Evolutionary conservation across 1,140 invertebrate species (phyloP), one percentile per base, ranked within the genome.

Genomic region (Trypoxylus dichotomus): DNA sequence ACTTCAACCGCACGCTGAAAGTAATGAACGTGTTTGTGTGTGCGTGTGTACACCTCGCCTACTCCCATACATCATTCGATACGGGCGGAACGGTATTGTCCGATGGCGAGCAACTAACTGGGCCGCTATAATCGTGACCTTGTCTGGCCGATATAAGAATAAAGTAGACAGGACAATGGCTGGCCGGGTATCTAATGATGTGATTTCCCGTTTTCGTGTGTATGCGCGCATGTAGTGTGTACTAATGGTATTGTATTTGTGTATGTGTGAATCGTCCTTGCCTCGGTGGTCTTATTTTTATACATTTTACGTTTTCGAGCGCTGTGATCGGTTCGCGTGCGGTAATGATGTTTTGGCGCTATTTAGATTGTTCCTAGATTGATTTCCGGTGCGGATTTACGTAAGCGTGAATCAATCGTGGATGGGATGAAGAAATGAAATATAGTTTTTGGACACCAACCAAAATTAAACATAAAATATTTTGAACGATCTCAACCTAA

Each of bases 141-240:
- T 79, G 78, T 79, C 75, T 79, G 76, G 68, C 27, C 42, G 75
- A 74, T 72, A 60, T 74, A 78, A 79, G 60, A 79, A 73, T 75
- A 79, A 79, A 78, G 63, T 54, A 68, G 60, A 75, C 74, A 68
- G 77, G 75, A 78, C 77, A 78, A 78, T 78, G 77, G 72, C 75
- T 41, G 32, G 42, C 37, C 42, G 73, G 32, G 73, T 74, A 74
- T 74, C 60, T 68, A 68, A 68, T 68, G 60, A 68, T 68, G 60
- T 68, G 60, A 68, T 68, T 68, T 68, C 60, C 60, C 60, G 60
- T 68, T 68, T 68, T 68, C 60, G 60, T 68, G 60, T 68, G 60
- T 68, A 68, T 25, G 11, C 27, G 60, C 27, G 21, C 24, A 29
- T 68, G 47, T n/a, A 54, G 21, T 27, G 15, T 68, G 47, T n/a